These are phyloP conservation scores for Oreochromis grahami DNA, from an alignment of 2,797 vertebrate species.

Conservation along the genomic window DNA sequence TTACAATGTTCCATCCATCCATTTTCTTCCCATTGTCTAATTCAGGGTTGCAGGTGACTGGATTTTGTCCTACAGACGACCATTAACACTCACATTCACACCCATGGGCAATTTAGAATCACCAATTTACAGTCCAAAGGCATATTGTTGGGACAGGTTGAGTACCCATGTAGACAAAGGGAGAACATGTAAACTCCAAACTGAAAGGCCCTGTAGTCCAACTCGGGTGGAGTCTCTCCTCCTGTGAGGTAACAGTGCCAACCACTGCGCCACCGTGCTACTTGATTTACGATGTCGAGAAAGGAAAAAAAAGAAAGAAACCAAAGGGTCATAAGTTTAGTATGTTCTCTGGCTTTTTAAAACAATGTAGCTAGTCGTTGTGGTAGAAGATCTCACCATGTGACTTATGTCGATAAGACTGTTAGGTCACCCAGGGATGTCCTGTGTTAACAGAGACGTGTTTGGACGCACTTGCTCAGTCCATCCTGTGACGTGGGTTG, in stretches of 20 bases:
- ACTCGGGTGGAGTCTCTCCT: not conserved
- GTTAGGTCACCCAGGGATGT: slow-evolving; percentile 47
- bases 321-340: not conserved
- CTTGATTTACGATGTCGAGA: not conserved
- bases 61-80: not conserved
- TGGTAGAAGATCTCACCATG: slow-evolving; percentile 9
- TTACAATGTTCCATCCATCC: not conserved
- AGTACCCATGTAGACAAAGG: not conserved
- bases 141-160: not conserved
- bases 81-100: not conserved
- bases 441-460: slow-evolving; percentile 51
- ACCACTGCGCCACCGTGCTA: not conserved
- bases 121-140: not conserved
- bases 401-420: slow-evolving; percentile 54
- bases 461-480: slow-evolving; percentile 49
- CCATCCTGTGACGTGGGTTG: slow-evolving; percentile 65
- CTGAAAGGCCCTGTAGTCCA: not conserved
- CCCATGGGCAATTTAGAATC: not conserved
- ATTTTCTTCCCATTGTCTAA: not conserved
- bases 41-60: not conserved
- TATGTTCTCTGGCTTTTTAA: not conserved
- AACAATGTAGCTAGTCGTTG: slow-evolving; percentile 23
- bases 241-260: not conserved
- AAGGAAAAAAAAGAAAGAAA: not conserved
- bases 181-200: not conserved